Evolutionary conservation across 2,113 vertebrate genomes (phyloP).

Genomic region (Mustelus asterias): DNA sequence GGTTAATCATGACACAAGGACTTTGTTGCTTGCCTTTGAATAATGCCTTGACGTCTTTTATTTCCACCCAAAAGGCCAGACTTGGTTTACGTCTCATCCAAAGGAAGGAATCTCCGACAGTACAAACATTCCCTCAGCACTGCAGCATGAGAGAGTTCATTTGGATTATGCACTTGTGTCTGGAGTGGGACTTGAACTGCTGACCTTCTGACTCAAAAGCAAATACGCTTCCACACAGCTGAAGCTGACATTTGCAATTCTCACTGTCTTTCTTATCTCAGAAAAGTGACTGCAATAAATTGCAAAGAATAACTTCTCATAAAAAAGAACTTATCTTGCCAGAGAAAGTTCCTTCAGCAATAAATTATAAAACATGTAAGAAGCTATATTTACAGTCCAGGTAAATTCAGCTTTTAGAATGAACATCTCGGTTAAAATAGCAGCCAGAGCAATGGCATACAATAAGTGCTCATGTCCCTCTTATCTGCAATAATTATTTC

Average conservation of each 20-base stretch:
- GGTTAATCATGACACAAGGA: not conserved
- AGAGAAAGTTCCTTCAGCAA: not conserved
- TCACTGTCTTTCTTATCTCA: not conserved
- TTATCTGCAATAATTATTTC: not conserved
- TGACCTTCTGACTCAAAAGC: not conserved
- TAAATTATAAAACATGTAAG: not conserved
- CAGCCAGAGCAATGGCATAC: not conserved
- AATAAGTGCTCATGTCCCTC: not conserved
- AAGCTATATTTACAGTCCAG: not conserved
- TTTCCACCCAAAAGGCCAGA: not conserved
- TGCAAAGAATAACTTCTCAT: not conserved
- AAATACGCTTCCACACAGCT: not conserved
- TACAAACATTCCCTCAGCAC: not conserved
- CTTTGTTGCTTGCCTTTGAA: not conserved
- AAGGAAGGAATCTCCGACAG: not conserved
- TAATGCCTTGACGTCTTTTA: not conserved
- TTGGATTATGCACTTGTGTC: not conserved
- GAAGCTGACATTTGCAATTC: not conserved
- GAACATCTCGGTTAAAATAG: not conserved
- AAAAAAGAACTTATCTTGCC: not conserved
- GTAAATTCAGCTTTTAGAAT: not conserved
- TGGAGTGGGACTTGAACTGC: not conserved
- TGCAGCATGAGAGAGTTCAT: not conserved
- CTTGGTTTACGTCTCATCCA: not conserved
- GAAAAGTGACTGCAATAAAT: not conserved